These are phyloP conservation scores for Diuraphis noxia DNA, from an alignment of 1,140 invertebrate genomes.

Conservation along the genomic window DNA sequence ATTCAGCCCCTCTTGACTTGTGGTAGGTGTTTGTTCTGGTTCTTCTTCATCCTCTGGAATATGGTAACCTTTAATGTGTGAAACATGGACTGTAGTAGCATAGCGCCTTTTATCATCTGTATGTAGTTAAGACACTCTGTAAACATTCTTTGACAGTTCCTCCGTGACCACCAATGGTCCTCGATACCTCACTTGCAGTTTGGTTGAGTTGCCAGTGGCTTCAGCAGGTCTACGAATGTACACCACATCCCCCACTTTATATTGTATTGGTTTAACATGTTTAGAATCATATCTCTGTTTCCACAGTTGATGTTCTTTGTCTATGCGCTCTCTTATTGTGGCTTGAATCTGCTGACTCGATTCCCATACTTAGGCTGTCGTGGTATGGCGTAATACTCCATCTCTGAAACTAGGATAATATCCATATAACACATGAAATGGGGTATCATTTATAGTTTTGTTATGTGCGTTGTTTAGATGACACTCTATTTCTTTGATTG, in stretches of 20 bases:
- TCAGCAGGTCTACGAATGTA: background rate
- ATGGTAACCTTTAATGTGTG: no score
- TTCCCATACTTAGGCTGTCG: background rate
- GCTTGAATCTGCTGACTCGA: background rate
- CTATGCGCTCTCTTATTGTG: background rate
- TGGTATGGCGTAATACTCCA: background rate
- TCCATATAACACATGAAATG: constrained; percentile 2
- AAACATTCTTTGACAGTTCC: background rate
- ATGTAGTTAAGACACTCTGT: background rate
- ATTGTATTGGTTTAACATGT: background rate
- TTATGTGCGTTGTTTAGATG: background rate
- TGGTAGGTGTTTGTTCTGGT: no score
- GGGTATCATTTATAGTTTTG: constrained; percentile 6
- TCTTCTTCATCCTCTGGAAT: background rate
- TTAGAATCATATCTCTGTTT: background rate
- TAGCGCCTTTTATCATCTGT: no score
- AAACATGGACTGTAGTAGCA: no score
- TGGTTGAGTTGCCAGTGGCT: background rate
- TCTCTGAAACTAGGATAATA: background rate
- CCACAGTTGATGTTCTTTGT: background rate
- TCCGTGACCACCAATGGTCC: background rate
- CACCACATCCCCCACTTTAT: background rate
- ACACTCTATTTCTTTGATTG: background rate
- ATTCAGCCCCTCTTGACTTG: no score
- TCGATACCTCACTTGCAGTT: background rate